Evolutionary conservation across 2,888 invertebrate species (phyloP).

Genomic region (Romanomermis culicivorax): DNA sequence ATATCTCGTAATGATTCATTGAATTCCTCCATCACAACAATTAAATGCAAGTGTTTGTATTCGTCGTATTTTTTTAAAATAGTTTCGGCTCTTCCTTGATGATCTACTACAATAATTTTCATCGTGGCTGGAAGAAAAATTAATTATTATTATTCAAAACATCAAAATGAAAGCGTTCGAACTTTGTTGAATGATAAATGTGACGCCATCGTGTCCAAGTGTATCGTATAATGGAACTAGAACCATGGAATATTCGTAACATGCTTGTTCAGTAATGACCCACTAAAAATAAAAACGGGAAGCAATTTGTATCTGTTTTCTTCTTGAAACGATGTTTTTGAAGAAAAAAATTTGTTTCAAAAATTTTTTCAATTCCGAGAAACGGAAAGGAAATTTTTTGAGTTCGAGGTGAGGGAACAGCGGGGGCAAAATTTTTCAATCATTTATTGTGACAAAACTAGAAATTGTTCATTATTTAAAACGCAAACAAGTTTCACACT

Average conservation of each 20-base stretch:
- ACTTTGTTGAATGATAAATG: slow-evolving; percentile 37
- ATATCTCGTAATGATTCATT: slow-evolving; percentile 13
- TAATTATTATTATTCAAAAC: not conserved
- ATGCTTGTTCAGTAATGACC: slow-evolving; percentile 78
- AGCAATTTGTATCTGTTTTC: too few species aligned
- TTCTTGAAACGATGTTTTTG: too few species aligned
- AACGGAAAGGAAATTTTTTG: too few species aligned
- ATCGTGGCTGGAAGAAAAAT: slow-evolving; percentile 7
- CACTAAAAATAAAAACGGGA: slow-evolving; percentile 44
- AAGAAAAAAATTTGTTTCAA: too few species aligned
- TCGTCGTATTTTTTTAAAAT: slow-evolving; percentile 18
- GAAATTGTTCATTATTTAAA: too few species aligned
- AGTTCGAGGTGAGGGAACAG: too few species aligned
- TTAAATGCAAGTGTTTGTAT: slow-evolving; percentile 16
- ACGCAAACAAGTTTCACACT: too few species aligned
- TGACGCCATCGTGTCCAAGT: slow-evolving; percentile 81
- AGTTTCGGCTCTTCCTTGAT: not conserved
- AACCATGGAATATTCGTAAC: slow-evolving; percentile 78
- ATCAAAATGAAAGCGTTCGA: not conserved
- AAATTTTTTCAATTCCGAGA: too few species aligned
- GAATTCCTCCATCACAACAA: slow-evolving; percentile 20
- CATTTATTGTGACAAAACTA: too few species aligned
- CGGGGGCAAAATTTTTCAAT: too few species aligned
- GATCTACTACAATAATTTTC: slow-evolving; percentile 2
- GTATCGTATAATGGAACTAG: slow-evolving; percentile 89